These are phyloP conservation scores for Pseudomyrmex flavicornis DNA, from an alignment of 1,140 invertebrate genomes.

Conservation along the genomic window DNA sequence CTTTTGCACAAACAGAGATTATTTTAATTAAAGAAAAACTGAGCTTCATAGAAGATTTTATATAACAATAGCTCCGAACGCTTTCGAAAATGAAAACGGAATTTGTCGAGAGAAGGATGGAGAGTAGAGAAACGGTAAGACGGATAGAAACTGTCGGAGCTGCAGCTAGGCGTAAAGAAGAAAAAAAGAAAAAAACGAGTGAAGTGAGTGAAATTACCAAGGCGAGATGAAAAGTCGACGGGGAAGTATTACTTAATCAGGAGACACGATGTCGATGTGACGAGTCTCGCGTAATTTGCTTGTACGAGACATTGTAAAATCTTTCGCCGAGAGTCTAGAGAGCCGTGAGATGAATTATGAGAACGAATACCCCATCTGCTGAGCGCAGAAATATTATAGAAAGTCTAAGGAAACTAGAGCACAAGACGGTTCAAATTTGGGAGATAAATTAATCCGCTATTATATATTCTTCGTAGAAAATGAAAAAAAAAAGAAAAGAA, in stretches of 20 bases:
- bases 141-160: slow-evolving; percentile 11
- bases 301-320: slow-evolving; percentile 61
- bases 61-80: slow-evolving; percentile 17
- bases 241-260: slow-evolving; percentile 61
- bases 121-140: not conserved
- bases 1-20: no score
- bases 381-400: slow-evolving; percentile 50
- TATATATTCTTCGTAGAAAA: not conserved
- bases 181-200: not conserved
- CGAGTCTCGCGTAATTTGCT: slow-evolving; percentile 53
- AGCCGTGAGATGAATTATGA: slow-evolving; percentile 55
- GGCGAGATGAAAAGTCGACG: slow-evolving; percentile 55
- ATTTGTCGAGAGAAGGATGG: not conserved
- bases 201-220: slow-evolving; percentile 33
- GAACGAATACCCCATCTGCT: slow-evolving; percentile 29
- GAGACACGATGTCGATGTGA: slow-evolving; percentile 45
- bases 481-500: no score
- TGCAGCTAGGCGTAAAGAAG: not conserved
- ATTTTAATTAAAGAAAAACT: not conserved
- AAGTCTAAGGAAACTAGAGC: slow-evolving; percentile 35
- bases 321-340: slow-evolving; percentile 34
- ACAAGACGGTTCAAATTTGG: slow-evolving; percentile 33
- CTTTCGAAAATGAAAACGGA: slow-evolving; percentile 26
- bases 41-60: not conserved
- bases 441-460: slow-evolving; percentile 45